These are phyloP conservation scores for Scolopax mira DNA, from an alignment of 2,113 vertebrate genomes.

Conservation along the genomic window DNA sequence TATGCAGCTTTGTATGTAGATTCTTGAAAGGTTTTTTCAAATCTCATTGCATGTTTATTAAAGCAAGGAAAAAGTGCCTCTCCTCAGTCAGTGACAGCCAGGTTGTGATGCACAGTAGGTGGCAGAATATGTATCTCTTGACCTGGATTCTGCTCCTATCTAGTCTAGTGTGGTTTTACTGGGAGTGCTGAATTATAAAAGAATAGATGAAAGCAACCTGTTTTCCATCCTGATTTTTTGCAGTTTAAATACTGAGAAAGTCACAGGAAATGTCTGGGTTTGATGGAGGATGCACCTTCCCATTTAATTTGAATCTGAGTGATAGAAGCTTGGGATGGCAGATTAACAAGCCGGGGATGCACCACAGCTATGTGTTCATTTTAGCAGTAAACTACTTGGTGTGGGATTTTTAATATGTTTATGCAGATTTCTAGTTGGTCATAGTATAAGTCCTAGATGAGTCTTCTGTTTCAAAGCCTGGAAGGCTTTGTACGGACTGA, in stretches of 20 bases:
- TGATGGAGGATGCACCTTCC: background rate
- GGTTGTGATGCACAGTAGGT: background rate
- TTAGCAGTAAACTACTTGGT: background rate
- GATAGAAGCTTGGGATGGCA: background rate
- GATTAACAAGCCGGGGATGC: background rate
- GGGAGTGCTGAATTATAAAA: background rate
- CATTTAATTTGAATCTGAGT: background rate
- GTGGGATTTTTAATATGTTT: background rate
- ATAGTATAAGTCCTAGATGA: background rate
- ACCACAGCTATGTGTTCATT: background rate
- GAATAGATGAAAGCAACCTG: background rate
- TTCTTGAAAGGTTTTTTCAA: background rate
- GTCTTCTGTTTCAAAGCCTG: background rate
- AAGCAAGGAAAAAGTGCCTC: background rate
- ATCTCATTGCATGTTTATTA: background rate
- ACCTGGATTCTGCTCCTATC: background rate
- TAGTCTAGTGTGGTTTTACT: background rate
- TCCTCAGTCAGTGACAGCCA: background rate
- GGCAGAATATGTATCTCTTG: background rate
- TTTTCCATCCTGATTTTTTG: background rate
- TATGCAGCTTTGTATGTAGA: background rate
- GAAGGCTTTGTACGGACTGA: background rate
- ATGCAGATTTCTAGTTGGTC: background rate
- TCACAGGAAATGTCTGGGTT: background rate
- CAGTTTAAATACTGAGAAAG: background rate